phyloP scores from a whole-genome alignment of 2,113 vertebrate species.

The Saimiri boliviensis region DNA sequence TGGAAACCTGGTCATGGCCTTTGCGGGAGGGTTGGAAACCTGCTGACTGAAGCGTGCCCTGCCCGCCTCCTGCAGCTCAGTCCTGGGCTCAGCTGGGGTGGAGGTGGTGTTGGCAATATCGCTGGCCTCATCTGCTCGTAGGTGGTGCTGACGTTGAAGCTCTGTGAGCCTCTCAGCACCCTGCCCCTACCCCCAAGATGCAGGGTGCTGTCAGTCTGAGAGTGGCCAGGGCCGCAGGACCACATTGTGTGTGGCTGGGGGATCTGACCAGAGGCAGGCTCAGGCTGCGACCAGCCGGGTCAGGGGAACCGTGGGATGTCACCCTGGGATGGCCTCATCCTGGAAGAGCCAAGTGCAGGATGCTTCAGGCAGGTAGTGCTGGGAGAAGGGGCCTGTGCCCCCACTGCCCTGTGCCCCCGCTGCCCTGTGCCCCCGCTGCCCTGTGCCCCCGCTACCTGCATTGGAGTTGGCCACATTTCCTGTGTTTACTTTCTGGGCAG shows the following conservation, averaged over 20 bases:
- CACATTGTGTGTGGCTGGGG: not conserved
- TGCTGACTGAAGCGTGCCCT: fast-evolving
- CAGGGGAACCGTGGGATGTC: not conserved
- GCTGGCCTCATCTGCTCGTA: fast-evolving
- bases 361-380: not conserved
- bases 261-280: not conserved
- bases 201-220: not conserved
- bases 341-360: not conserved
- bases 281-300: not conserved
- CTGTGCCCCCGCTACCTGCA: too few relatives aligned
- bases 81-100: not conserved
- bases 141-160: not conserved
- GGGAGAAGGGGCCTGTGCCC: not conserved
- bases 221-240: not conserved
- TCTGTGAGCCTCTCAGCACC: not conserved
- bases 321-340: too few relatives aligned
- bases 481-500: too few relatives aligned
- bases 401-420: fast-evolving
- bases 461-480: not conserved
- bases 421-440: too few relatives aligned
- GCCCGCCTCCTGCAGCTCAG: fast-evolving
- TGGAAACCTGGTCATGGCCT: not conserved
- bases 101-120: fast-evolving
- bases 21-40: not conserved
- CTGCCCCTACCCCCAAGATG: not conserved